Evolutionary conservation across 1,140 invertebrate species (phyloP), one percentile per base, ranked within the genome.

Genomic region (Nasonia longicornis): DNA sequence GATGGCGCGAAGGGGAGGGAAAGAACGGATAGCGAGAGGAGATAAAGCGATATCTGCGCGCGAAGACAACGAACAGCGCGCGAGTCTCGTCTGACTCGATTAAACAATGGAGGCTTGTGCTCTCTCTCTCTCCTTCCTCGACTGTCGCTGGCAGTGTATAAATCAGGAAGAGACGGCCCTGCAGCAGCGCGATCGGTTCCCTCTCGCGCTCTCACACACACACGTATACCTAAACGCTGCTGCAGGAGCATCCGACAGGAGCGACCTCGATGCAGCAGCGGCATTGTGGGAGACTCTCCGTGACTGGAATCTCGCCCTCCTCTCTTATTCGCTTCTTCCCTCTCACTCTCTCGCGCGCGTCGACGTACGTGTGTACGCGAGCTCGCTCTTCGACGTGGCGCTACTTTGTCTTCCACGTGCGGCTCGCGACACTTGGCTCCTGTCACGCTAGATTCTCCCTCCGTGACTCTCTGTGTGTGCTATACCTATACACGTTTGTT

Each of bases 81-180:
- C 12, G 73, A 71, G 83, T 82, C 81, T 84, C 82, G 76, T 83
- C 83, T 83, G 83, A 87, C 87, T 88, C 86, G 87, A 87, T 89
- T 88, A 88, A 88, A 89, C 87, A 89, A 89, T 89, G 85, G 88
- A 89, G 79, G 84, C 85, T 86, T 84, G 85, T 84, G 45, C 45
- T 48, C 86, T 79, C 80, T 48, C 45, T 12, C 14, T 48, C 86
- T n/a, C 75, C 80, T 66, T 77, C 84, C 83, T 83, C 84, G 84
- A 85, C 87, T 87, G 88, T 82, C 86, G 85, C 87, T 89, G 88
- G 88, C 88, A 88, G 89, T 89, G 84, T 88, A 89, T 89, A 90
- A 90, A 89, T 90, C 89, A 89, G 87, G 85, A 89, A 88, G 88
- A 89, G 86, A 87, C 88, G 85, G 86, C 86, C 87, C 88, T 85